These are phyloP conservation scores for Nycticryphes semicollaris DNA, from an alignment of 2,113 vertebrate genomes.

Conservation along the genomic window DNA sequence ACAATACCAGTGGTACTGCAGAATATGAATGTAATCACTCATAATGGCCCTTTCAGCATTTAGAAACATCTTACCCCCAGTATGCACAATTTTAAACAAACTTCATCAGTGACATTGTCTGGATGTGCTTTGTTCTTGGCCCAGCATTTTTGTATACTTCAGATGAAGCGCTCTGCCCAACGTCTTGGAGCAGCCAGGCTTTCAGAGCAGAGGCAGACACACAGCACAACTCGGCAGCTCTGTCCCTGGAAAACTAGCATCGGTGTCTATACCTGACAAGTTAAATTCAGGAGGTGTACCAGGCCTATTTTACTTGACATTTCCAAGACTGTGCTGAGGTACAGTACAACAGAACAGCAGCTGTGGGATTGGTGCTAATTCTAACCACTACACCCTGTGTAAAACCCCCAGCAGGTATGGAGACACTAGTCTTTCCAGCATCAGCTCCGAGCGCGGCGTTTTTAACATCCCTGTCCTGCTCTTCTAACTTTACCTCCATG, in stretches of 20 bases:
- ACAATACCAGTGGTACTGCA: neutral
- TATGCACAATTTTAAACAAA: neutral
- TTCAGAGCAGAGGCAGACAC: neutral
- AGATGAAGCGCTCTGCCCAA: rapidly evolving
- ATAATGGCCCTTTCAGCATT: neutral
- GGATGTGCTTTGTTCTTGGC: neutral
- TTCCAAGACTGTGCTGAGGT: neutral
- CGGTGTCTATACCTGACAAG: rapidly evolving
- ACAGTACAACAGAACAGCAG: neutral
- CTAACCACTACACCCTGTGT: neutral
- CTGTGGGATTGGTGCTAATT: neutral
- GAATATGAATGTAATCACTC: rapidly evolving
- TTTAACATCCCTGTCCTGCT: neutral
- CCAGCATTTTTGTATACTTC: neutral
- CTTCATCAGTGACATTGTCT: neutral
- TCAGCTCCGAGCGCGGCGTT: neutral
- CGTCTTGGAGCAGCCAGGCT: neutral
- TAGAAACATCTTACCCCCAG: neutral
- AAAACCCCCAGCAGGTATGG: neutral
- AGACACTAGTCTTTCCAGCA: neutral
- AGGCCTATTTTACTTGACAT: neutral
- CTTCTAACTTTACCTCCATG: neutral
- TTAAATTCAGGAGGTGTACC: neutral
- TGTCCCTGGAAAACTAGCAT: neutral
- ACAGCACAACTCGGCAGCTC: neutral